Evolutionary conservation across 2,113 vertebrate genomes (phyloP), one percentile per base, ranked within the genome.

Genomic region (Cinclus mexicanus): DNA sequence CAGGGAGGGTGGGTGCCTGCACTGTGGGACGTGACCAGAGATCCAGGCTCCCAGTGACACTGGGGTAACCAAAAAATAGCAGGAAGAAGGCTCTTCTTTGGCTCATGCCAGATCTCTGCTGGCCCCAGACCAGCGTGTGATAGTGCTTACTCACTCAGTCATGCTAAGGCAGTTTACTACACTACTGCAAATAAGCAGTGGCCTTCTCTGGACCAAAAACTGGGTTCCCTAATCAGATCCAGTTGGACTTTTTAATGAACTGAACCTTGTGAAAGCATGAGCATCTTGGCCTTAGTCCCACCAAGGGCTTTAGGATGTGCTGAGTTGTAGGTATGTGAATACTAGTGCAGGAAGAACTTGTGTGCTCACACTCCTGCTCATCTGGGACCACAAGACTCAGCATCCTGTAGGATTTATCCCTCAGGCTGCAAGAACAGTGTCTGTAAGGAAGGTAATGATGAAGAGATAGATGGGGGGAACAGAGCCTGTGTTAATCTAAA

Each of bases 101-200:
- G 46, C 64, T 93, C 22, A 2, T 55, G 55, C 31, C 24, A 14
- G 35, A 3, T 67, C 69, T 71, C 87, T 52, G 35, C 53, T 71
- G 71, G 56, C 85, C 88, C 44, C 59, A 77, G 44, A 81, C 4
- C 63, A 77, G 55, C 0, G 1, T 59, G 72, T 50, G 52, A 64
- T 35, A 41, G 41, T 80, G 78, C 70, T 93, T 52, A 28, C 59
- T 94, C 57, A 60, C 74, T 86, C 75, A 80, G 83, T 95, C 72
- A 33, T 56, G 85, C 81, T 79, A 85, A 94, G 85, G 78, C 46
- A 80, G 25, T 57, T 83, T 64, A 55, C 63, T 83, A 11, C 82
- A 64, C 65, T 87, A 79, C 84, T 87, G 87, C 80, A 84, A 94
- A 57, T 42, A 74, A 84, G 84, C 33, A 96, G 91, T 96, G 93